A percentile compares a stretch with the other conserved stretches of the same genome.
Conservation (phyloP, 2,797 vertebrate genomes). For the Falco peregrinus region DNA sequence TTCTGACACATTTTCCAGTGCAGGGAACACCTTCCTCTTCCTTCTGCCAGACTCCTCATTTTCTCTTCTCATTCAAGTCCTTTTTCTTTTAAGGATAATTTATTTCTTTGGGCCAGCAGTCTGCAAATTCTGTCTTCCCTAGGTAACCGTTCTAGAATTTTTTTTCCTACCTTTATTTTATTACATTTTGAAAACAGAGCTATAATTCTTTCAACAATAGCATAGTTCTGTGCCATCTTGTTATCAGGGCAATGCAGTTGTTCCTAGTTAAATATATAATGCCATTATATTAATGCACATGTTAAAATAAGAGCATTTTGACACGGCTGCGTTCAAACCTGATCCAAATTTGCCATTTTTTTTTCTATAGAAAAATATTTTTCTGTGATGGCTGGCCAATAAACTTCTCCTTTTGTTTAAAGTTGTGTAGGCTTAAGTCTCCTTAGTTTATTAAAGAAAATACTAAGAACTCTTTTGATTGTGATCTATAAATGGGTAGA, state of each 20-base stretch:
- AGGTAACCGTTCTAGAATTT: background rate
- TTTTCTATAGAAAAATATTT: background rate
- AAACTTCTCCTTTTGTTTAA: background rate
- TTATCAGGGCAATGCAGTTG: background rate
- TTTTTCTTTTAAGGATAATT: background rate
- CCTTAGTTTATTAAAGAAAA: background rate
- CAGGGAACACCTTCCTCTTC: background rate
- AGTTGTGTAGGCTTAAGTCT: background rate
- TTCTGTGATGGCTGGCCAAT: background rate
- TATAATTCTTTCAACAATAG: background rate
- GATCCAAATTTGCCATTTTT: background rate
- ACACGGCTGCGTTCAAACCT: background rate
- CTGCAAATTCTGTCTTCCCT: background rate
- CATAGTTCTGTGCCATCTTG: background rate
- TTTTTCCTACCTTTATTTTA: background rate
- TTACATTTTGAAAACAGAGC: background rate
- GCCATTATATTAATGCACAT: background rate
- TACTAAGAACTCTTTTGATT: background rate
- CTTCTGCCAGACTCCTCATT: background rate
- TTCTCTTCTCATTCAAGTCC: background rate
- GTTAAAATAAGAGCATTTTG: background rate
- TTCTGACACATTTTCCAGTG: background rate
- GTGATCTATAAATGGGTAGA: background rate
- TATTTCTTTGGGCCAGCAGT: background rate
- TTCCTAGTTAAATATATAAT: background rate